Percentiles rank a stretch among this genome's conserved stretches.
Conservation (phyloP, 1,140 invertebrate genomes). For the Trachymyrmex septentrionalis region DNA sequence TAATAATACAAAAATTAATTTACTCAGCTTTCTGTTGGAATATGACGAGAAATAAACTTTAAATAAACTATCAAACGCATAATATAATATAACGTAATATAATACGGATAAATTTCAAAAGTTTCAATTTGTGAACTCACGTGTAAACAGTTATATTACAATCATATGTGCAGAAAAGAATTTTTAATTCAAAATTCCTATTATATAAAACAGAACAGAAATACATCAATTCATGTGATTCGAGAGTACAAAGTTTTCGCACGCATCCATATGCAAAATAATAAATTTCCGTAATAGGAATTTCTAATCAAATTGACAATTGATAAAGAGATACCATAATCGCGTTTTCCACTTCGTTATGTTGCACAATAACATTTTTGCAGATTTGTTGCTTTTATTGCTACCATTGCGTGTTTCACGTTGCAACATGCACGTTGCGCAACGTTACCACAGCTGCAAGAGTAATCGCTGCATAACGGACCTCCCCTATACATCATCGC, state of each 20-base stretch:
- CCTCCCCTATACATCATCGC: conserved; percentile 40
- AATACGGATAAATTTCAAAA: neutral
- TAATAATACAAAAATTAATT: neutral
- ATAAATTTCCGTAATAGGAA: neutral
- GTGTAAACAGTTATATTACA: neutral
- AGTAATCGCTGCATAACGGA: conserved; percentile 40
- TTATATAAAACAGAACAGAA: neutral
- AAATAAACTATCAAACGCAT: neutral
- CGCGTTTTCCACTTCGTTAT: neutral
- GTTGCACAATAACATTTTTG: neutral
- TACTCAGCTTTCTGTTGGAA: neutral
- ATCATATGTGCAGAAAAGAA: conserved; percentile 10
- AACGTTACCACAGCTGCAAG: conserved; percentile 33
- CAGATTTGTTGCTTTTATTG: conserved; percentile 27
- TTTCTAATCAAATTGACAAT: neutral
- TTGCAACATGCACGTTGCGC: neutral
- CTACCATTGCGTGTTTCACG: neutral
- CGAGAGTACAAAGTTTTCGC: neutral
- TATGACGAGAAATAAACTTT: neutral
- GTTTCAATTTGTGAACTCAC: neutral
- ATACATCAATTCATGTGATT: neutral
- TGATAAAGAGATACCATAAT: neutral
- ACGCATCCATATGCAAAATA: neutral
- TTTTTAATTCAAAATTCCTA: neutral
- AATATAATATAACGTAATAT: neutral